These are phyloP conservation scores for Grallaria varia DNA, from an alignment of 2,113 vertebrate species.

Conservation along the genomic window DNA sequence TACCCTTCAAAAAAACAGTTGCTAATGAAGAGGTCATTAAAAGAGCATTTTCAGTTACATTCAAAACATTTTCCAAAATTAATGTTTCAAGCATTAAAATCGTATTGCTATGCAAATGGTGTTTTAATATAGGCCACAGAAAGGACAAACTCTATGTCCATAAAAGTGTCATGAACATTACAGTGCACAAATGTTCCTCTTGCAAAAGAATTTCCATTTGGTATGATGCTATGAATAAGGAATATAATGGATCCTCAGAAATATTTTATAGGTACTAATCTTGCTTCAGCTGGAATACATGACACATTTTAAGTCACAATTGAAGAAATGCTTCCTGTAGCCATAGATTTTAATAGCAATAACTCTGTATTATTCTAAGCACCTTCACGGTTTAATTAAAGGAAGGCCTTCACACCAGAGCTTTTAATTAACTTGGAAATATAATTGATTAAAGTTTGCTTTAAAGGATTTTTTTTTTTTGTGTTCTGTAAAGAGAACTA, in stretches of 20 bases:
- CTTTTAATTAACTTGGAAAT: conserved; percentile 59
- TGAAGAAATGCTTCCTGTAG: not conserved
- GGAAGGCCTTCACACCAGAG: conserved; percentile 10
- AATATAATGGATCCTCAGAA: not conserved
- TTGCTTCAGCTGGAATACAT: not conserved
- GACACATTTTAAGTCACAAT: not conserved
- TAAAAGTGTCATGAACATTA: not conserved
- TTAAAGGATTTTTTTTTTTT: conserved; percentile 25
- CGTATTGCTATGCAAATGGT: not conserved
- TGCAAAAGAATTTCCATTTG: not conserved
- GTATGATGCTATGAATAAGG: not conserved
- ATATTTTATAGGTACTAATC: not conserved
- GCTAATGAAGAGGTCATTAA: not conserved
- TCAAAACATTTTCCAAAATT: not conserved
- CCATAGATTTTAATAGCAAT: not conserved
- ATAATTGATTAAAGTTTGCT: conserved; percentile 30
- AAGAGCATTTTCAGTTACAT: not conserved
- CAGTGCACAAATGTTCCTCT: not conserved
- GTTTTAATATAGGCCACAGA: not conserved
- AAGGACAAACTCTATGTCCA: not conserved
- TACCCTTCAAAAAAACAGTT: not conserved
- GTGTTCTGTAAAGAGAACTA: not conserved
- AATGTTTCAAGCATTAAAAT: not conserved
- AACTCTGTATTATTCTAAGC: not conserved
- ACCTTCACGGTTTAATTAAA: conserved; percentile 38